Base-by-base conservation (phyloP, 2,888 invertebrate species). In the Steinernema carpocapsae region DNA sequence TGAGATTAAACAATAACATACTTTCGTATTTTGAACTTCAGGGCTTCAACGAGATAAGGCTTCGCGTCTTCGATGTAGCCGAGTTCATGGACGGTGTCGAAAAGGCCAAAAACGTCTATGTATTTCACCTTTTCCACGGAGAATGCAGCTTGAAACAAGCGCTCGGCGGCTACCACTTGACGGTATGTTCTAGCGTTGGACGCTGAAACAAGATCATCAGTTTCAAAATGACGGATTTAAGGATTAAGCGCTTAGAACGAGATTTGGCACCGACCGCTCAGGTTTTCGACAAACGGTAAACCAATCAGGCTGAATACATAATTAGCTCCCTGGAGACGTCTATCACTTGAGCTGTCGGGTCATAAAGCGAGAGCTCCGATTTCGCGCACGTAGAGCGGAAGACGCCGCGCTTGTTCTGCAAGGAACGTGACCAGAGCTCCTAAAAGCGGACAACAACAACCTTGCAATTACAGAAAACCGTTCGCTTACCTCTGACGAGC, bases 361-460 rank as follows among this genome's bases (percentile, higher is more conserved):
- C n/a, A n/a, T n/a, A n/a, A n/a, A n/a, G n/a, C n/a, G n/a, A n/a
- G n/a, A n/a, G n/a, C n/a, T n/a, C n/a, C 77, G 17, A 82, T 72
- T 22, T 70, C 72, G 17, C 95, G 94, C 72, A 97, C 93, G 91
- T 94, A 97, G 24, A 99, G 89, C 0, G 97, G 97, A 76, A 99
- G 88, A 0, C 95, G 94, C 88, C 46, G 74, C 7, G 78, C 97
- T 24, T 94, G 94, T 80, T 93, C 93, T 77, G 94, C 92, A 73
- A 99, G 89, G 93, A 97, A 94, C 90, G 94, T 94, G 94, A 97
- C 95, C 70, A 96, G 91, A 0, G 95, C 94, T 0, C 96, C 95
- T 80, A 48, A 3, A 48, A n/a, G n/a, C n/a, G n/a, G n/a, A n/a
- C n/a, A n/a, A n/a, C n/a, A n/a, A n/a, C n/a, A n/a, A n/a, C n/a